These are phyloP conservation scores for Exaiptasia diaphana DNA, from an alignment of 64 coral and sea anemone species.

Conservation along the genomic window DNA sequence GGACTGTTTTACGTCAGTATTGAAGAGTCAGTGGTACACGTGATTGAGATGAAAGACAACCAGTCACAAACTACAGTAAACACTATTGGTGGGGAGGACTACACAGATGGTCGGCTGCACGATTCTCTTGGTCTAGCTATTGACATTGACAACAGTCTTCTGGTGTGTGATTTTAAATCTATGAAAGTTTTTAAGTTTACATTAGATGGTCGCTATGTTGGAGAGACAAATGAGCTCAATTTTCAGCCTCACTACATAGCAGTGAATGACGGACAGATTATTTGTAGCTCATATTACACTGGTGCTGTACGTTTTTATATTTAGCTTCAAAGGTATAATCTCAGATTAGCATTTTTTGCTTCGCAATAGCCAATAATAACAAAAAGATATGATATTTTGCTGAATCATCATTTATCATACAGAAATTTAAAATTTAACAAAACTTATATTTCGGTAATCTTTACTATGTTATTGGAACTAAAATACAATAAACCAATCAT, in stretches of 20 bases:
- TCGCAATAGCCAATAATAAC: too few relatives aligned
- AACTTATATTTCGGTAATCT: too few relatives aligned
- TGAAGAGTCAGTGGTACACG: not conserved
- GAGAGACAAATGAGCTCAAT: not conserved
- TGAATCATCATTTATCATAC: too few relatives aligned
- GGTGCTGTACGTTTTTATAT: too few relatives aligned
- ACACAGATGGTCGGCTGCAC: not conserved
- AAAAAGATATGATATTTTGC: too few relatives aligned
- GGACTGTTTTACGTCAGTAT: constrained; percentile 20
- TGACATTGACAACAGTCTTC: not conserved
- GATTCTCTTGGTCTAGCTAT: not conserved
- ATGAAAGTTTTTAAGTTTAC: not conserved
- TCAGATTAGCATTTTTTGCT: too few relatives aligned
- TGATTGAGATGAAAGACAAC: constrained; percentile 1
- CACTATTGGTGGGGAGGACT: not conserved
- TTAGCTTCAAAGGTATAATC: too few relatives aligned
- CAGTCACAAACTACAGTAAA: not conserved
- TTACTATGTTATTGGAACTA: too few relatives aligned
- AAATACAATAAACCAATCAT: too few relatives aligned
- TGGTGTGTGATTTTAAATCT: not conserved
- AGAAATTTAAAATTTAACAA: too few relatives aligned
- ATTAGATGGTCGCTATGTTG: not conserved
- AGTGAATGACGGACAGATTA: not conserved
- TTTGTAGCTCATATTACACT: not conserved
- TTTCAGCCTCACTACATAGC: not conserved